These are phyloP conservation scores for Anhinga anhinga DNA, from an alignment of 2,113 vertebrate species.

Conservation along the genomic window DNA sequence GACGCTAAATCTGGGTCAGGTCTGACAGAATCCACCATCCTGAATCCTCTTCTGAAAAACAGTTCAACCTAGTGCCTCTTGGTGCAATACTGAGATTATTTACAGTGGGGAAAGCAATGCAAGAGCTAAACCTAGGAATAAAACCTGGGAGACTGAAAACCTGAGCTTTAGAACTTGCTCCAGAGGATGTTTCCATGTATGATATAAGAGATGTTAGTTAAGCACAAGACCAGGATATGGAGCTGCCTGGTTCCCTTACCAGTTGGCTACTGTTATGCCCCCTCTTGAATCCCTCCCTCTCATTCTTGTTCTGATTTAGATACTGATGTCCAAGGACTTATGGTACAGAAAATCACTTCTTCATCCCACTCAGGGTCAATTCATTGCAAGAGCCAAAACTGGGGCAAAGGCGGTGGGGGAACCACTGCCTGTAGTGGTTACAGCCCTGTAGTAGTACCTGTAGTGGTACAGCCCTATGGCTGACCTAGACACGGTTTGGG, in stretches of 20 bases:
- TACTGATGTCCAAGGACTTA: not conserved
- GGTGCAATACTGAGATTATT: not conserved
- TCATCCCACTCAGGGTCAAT: not conserved
- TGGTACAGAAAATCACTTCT: not conserved
- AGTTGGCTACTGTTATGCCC: fast-evolving
- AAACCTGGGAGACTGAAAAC: not conserved
- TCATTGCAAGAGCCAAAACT: not conserved
- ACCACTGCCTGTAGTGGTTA: not conserved
- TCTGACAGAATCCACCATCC: not conserved
- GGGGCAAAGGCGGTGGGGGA: not conserved
- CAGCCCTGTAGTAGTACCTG: too few relatives aligned
- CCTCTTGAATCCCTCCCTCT: not conserved
- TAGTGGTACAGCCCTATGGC: not conserved
- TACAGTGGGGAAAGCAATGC: not conserved
- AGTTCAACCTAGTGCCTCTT: not conserved
- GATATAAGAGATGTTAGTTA: not conserved
- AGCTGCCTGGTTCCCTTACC: not conserved
- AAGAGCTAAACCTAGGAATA: not conserved
- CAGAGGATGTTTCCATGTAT: not conserved
- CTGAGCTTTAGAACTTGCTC: not conserved
- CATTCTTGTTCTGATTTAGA: not conserved
- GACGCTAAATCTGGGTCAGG: not conserved
- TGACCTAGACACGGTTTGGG: not conserved
- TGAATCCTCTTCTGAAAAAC: not conserved
- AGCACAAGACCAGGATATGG: not conserved